Evolutionary conservation across 2,113 vertebrate genomes (phyloP), one percentile per base, ranked within the genome.

Genomic region (Psittacus erithacus): DNA sequence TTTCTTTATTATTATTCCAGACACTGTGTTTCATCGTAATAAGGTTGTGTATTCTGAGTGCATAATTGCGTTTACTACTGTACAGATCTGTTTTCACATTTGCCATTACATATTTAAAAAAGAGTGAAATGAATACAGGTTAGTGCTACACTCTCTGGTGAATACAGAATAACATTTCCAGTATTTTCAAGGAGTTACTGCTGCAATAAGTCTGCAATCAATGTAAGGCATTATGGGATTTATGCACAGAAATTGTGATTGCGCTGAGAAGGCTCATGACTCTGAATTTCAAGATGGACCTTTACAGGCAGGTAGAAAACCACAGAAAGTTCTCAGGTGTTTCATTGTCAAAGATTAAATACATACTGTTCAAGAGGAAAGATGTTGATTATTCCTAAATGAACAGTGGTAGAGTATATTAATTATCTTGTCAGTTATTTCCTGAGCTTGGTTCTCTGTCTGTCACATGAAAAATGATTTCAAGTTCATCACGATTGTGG

Each of bases 381-480:
- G 70, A 64, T 52, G 69, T 82, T 79, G 74, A 85, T 87, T 87
- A 60, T 92, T 89, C 62, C 22, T 87, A 84, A 91, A 86, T 69
- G 62, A 95, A 44, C 17, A 93, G n/a, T 46, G 25, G 46, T 63
- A 83, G 22, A 94, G 24, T 1, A 2, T 63, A 62, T 86, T 95
- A 82, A 93, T 93, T 88, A 88, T 50, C 62, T 79, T 95, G 62
- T 85, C 81, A 91, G 38, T 78, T 86, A 92, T 90, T 84, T 92
- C 84, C 87, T 90, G 62, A 82, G 31, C 39, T 85, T 64, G 85
- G 29, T 49, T 89, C 27, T 92, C 41, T 39, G 20, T 65, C 27
- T 89, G 62, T 64, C 59, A 79, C 19, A 44, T 17, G 16, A 53
- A 91, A 93, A 87, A 23, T 69, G 11, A 82, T 69, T 95, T 91